A percentile compares a stretch with the other conserved stretches of the same genome.
Evolutionary conservation across 2,113 vertebrate species (phyloP).

Genomic region (Cheirogaleus medius): DNA sequence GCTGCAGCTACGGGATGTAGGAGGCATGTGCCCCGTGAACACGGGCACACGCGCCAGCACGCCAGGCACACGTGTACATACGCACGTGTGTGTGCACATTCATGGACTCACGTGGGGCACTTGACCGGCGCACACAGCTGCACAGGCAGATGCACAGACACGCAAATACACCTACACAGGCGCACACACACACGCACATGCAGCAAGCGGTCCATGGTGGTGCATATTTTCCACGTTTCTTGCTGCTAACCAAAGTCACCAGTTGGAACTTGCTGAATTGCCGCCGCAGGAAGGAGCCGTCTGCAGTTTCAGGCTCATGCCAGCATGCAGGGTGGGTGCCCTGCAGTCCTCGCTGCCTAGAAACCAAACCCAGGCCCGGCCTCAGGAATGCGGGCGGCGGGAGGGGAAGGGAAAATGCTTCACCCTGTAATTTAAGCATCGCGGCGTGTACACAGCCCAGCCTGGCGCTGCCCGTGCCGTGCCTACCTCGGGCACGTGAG

Average conservation of each 20-base stretch:
- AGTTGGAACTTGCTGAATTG: constrained; percentile 83
- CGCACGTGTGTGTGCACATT: accelerated
- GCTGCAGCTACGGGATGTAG: accelerated
- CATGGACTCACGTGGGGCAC: background rate
- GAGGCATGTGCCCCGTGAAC: background rate
- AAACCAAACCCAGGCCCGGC: constrained; percentile 78
- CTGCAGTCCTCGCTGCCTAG: constrained; percentile 79
- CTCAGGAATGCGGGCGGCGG: constrained; percentile 80
- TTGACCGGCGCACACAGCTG: accelerated
- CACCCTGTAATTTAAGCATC: constrained; percentile 60
- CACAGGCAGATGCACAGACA: accelerated
- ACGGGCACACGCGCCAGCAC: accelerated
- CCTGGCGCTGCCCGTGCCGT: background rate
- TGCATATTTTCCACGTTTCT: constrained; percentile 77
- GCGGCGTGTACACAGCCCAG: background rate
- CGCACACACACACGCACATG: accelerated
- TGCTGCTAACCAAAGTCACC: constrained; percentile 76
- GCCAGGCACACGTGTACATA: accelerated
- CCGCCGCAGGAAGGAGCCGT: constrained; percentile 74
- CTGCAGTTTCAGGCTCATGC: constrained; percentile 72
- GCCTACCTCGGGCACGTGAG: background rate
- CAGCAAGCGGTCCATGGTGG: constrained; percentile 50
- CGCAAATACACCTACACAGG: accelerated
- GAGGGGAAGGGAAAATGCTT: background rate
- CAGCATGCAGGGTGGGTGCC: constrained; percentile 79